A percentile compares a stretch with the other conserved stretches of the same genome.
These are phyloP conservation scores for Poeciliopsis turneri DNA, from an alignment of 2,797 vertebrate genomes.

Conservation along the genomic window DNA sequence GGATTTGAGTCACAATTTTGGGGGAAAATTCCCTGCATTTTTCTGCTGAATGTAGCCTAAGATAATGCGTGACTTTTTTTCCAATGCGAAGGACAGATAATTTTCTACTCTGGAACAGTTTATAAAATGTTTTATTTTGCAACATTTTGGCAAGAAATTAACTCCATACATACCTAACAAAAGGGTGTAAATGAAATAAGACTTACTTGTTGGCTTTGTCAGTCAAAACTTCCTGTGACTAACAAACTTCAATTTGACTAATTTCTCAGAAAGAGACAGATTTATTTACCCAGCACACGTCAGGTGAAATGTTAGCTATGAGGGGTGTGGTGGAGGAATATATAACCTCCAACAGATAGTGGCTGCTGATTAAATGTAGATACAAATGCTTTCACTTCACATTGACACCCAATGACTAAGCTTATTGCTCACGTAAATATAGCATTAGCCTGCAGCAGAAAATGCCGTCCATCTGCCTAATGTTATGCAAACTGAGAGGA, in stretches of 20 bases:
- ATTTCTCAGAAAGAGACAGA: conserved; percentile 14
- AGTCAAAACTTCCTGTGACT: background rate
- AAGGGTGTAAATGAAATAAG: background rate
- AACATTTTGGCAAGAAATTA: background rate
- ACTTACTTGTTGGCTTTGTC: background rate
- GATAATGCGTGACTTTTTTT: background rate
- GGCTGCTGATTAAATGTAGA: conserved; percentile 27
- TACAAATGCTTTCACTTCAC: conserved; percentile 8
- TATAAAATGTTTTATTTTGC: background rate
- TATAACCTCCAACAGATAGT: conserved; percentile 33
- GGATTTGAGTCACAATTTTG: too few species aligned
- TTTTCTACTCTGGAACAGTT: background rate
- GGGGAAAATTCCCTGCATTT: too few species aligned
- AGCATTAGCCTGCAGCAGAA: conserved; percentile 30
- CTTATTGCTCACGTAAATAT: conserved; percentile 9
- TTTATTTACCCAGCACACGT: conserved; percentile 18
- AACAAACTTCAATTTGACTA: background rate
- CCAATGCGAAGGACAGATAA: background rate
- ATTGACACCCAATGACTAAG: background rate
- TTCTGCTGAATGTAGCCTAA: too few species aligned
- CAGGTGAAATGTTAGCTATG: conserved; percentile 20
- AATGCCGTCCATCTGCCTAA: conserved; percentile 28
- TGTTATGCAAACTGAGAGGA: conserved; percentile 54
- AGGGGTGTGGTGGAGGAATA: background rate
- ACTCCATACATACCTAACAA: background rate